Evolutionary conservation across 2,113 vertebrate genomes (phyloP).

Genomic region (Laticauda laticaudata): DNA sequence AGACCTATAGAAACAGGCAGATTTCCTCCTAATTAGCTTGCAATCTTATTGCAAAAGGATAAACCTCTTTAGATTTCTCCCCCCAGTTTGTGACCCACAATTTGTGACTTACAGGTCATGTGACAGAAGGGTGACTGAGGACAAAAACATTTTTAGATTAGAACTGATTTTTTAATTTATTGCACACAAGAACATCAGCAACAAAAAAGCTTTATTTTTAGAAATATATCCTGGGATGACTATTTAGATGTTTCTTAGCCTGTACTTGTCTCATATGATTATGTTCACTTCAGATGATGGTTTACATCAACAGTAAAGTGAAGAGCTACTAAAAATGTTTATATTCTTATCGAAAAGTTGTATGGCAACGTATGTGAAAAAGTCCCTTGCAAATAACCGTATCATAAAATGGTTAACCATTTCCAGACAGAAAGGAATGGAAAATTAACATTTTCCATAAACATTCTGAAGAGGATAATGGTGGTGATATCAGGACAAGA

Average conservation of each 20-base stretch:
- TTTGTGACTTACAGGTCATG: background rate
- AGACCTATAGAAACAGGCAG: background rate
- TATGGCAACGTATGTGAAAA: background rate
- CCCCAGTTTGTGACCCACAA: background rate
- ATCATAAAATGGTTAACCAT: background rate
- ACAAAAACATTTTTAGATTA: background rate
- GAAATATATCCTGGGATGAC: background rate
- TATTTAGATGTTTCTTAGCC: background rate
- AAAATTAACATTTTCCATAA: background rate
- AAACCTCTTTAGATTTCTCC: background rate
- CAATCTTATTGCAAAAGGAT: background rate
- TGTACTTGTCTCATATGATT: background rate
- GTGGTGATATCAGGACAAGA: background rate
- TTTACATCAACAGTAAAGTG: background rate
- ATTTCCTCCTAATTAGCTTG: background rate
- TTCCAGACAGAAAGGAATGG: background rate
- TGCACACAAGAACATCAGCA: background rate
- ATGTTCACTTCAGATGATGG: background rate
- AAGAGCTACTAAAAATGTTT: conserved; percentile 20
- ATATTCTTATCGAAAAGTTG: conserved; percentile 4
- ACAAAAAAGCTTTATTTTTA: background rate
- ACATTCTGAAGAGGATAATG: background rate
- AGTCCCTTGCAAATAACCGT: background rate
- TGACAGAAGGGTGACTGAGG: background rate
- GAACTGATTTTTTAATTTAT: background rate